Evolutionary conservation across 2,113 vertebrate genomes (phyloP), one percentile per base, ranked within the genome.

Genomic region (Limanda limanda): DNA sequence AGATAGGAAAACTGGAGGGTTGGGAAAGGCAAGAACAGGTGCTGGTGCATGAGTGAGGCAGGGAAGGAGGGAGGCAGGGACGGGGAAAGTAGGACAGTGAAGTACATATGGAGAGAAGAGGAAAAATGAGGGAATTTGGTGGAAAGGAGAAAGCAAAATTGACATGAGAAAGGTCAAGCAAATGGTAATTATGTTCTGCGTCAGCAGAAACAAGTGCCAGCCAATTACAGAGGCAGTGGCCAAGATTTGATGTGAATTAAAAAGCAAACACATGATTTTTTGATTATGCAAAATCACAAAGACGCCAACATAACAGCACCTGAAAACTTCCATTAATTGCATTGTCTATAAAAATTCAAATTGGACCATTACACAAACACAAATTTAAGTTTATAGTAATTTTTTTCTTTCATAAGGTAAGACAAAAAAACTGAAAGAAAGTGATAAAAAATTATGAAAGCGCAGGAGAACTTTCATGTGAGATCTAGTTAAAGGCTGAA

Each of bases 11-110:
- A 56, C 21, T 21, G 23, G 18, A 31, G 18, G 24, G 35, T 14
- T 4, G 51, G 14, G 37, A 18, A 1, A 57, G 59, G 17, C 8
- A 13, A 37, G 60, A 52, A n/a, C 15, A 6, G 35, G 59, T 76
- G 59, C 24, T 81, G 63, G 59, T 21, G 54, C 40, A 27, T 54
- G 51, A 23, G 20, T 10, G 69, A 64, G 65, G 31, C 13, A 45
- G 35, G 35, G 35, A 47, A 14, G 12, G 15, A 47, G 12, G 15
- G 51, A 62, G 23, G 40, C 13, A 55, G 52, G 54, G 52, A 68
- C 4, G 10, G 17, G 11, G 40, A 85, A 85, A 86, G 71, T 80
- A 76, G 83, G 79, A 71, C 79, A 75, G 68, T 18, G 10, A 66
- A 48, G 24, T 3, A 58, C 31, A 23, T 9, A 47, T 13, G 13